Evolutionary conservation across 2,888 invertebrate species (phyloP), one percentile per base, ranked within the genome.

Genomic region (Pomacea canaliculata): DNA sequence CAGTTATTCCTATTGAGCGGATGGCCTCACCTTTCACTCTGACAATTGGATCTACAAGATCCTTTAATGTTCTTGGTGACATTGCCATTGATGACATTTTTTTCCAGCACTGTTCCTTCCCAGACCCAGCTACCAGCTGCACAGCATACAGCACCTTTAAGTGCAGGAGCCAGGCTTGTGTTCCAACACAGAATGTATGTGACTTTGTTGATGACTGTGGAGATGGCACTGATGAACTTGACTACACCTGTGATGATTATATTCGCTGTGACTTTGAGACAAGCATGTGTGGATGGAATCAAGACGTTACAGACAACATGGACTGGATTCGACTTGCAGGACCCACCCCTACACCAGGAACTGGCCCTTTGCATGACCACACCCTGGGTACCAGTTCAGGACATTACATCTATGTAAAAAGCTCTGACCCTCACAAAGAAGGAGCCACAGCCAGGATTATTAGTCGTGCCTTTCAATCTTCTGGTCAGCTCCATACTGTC

Each of bases 201-300:
- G 88, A 89, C 78, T 87, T 84, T 75, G 85, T 84, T 10, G 86
- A 89, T 81, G 88, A 89, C 73, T 89, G 89, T 80, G 88, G 87
- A 8, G 90, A 90, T 74, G 76, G 78, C 19, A 84, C 85, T 37
- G 90, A 90, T 83, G 90, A 90, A 79, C 27, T 56, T 3, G 79
- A 76, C 27, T 70, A 71, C 8, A 76, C 76, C 0, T 85, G 85
- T 71, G 60, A 69, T 13, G 51, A 74, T 5, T 84, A 85, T 77
- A 80, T 74, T 18, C 80, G 79, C 16, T 86, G 86, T 71, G 79
- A 84, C 76, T 89, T 89, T 83, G 89, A 89, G 77, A 70, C 69
- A 18, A 85, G 84, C 49, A 73, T 85, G 60, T 86, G 86, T 75
- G 82, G 83, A 75, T 87, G 86, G 82, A 79, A 71, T n/a, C 89